Conservation (phyloP, 64 coral and sea anemone genomes). For the Catalaphyllia jardinei region DNA sequence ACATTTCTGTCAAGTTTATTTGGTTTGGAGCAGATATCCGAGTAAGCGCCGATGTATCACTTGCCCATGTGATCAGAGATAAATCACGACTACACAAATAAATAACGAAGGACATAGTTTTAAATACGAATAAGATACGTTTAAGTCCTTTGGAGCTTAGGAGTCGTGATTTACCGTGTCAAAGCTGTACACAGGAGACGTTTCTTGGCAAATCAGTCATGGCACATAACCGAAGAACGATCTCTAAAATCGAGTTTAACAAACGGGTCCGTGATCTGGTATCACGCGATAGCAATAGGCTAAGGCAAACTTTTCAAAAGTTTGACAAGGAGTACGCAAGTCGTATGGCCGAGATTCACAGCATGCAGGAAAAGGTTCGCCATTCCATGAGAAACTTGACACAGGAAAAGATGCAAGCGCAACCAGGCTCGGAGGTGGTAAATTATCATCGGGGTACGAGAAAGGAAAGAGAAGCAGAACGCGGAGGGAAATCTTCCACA, state of each 20-base stretch:
- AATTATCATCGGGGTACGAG: background rate
- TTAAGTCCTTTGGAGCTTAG: background rate
- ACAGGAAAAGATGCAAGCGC: slow-evolving; percentile 59
- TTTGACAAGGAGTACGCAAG: slow-evolving; percentile 75
- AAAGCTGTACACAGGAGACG: background rate
- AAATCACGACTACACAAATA: background rate
- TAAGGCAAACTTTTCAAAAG: slow-evolving; percentile 62
- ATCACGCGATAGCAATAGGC: slow-evolving; percentile 61
- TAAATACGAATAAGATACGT: background rate
- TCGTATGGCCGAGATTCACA: slow-evolving; percentile 81
- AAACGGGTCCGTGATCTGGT: slow-evolving; percentile 83
- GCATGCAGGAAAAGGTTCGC: slow-evolving; percentile 84
- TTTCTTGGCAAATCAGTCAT: background rate
- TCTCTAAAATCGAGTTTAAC: slow-evolving; percentile 65
- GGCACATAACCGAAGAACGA: slow-evolving; percentile 17
- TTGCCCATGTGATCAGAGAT: background rate
- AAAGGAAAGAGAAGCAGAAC: background rate
- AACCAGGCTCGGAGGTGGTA: background rate
- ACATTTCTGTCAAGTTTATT: slow-evolving; percentile 29
- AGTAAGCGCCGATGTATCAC: background rate
- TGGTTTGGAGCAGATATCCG: background rate
- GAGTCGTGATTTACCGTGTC: background rate
- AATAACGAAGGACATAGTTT: background rate
- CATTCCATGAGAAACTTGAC: slow-evolving; percentile 81
- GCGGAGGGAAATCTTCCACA: background rate